A percentile compares a stretch with the other conserved stretches of the same genome.
phyloP scores from a whole-genome alignment of 1,140 invertebrate species.

The Caenorhabditis brenneri region DNA sequence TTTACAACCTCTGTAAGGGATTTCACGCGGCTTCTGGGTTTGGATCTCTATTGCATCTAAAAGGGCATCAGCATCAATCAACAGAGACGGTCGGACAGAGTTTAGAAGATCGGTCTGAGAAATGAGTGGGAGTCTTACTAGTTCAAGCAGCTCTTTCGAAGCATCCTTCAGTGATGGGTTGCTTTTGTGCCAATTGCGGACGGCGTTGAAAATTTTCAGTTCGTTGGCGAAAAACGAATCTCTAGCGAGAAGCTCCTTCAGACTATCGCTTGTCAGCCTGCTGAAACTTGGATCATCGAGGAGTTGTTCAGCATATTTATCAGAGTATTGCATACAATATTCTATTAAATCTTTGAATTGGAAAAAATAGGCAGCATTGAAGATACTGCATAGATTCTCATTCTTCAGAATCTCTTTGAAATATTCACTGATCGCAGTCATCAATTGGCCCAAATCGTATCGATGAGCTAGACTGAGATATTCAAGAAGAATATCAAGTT shows the following conservation, averaged over 20 bases:
- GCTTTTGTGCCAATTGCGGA: neutral
- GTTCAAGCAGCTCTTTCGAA: neutral
- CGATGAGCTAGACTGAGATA: slow-evolving; percentile 9
- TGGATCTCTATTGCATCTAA: slow-evolving; percentile 89
- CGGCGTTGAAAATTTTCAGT: slow-evolving; percentile 7
- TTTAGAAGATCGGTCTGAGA: neutral
- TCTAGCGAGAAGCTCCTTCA: neutral
- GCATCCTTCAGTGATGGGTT: neutral
- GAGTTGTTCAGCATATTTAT: neutral
- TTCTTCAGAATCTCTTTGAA: slow-evolving; percentile 30
- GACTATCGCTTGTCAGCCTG: neutral
- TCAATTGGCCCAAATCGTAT: neutral
- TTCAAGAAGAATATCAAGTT: neutral
- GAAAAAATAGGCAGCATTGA: slow-evolving; percentile 2
- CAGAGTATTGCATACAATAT: slow-evolving; percentile 4
- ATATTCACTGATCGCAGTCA: slow-evolving; percentile 25
- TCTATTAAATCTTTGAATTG: neutral
- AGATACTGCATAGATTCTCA: slow-evolving; percentile 6
- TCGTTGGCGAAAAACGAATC: neutral
- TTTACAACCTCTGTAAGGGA: slow-evolving; percentile 78
- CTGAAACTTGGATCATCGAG: slow-evolving; percentile 1
- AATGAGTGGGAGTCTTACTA: neutral
- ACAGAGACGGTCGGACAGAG: slow-evolving; percentile 80
- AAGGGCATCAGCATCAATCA: slow-evolving; percentile 86
- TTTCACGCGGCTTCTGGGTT: slow-evolving; percentile 79